A percentile compares a stretch with the other conserved stretches of the same genome.
These are phyloP conservation scores for Varanus salvator DNA, from an alignment of 2,113 vertebrate genomes.

Conservation along the genomic window DNA sequence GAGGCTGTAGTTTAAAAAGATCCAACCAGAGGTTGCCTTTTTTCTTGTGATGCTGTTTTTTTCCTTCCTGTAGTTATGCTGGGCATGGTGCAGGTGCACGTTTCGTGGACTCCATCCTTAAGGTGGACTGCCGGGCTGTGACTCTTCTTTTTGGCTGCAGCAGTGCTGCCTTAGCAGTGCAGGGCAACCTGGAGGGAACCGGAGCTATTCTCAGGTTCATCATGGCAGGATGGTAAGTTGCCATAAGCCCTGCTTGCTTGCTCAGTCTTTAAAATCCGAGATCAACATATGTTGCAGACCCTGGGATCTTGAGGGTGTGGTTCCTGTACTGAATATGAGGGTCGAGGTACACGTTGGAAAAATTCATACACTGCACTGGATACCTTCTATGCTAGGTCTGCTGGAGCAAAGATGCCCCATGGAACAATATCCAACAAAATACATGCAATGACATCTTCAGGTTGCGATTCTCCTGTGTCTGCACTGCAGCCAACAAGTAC, in stretches of 20 bases:
- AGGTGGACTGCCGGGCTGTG: constrained; percentile 81
- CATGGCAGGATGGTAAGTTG: constrained; percentile 90
- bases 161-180: constrained; percentile 87
- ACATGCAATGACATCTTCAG: neutral
- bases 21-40: neutral
- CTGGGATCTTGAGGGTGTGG: neutral
- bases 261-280: neutral
- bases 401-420: neutral
- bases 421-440: neutral
- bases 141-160: constrained; percentile 91
- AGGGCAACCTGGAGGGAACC: constrained; percentile 85
- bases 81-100: constrained; percentile 89
- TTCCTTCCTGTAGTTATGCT: constrained; percentile 79
- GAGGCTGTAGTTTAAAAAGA: neutral
- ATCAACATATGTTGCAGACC: neutral
- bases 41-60: neutral
- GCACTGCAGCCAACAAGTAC: neutral
- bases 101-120: constrained; percentile 83
- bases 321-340: neutral
- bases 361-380: neutral
- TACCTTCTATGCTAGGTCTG: neutral
- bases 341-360: no score
- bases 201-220: constrained; percentile 91
- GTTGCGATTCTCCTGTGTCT: neutral
- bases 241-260: neutral